Evolutionary conservation across 2,113 vertebrate species (phyloP).

Genomic region (Grammomys surdaster): DNA sequence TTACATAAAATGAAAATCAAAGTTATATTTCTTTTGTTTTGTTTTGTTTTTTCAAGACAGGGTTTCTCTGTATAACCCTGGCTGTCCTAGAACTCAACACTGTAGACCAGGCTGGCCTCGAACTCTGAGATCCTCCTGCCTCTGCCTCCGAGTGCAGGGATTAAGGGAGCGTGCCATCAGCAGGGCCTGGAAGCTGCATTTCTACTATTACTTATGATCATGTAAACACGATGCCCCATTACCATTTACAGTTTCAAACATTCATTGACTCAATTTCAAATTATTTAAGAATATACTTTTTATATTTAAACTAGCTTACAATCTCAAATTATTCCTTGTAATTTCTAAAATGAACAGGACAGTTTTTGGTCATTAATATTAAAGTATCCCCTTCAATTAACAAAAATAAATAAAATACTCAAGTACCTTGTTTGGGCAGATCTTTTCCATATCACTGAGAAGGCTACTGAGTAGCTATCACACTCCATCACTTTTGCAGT

Average conservation of each 20-base stretch:
- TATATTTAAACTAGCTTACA: constrained; percentile 54
- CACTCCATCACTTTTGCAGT: constrained; percentile 23
- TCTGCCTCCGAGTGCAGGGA: neutral
- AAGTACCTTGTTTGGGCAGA: constrained; percentile 20
- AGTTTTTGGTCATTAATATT: constrained; percentile 24
- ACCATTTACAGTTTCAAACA: neutral
- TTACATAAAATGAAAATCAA: constrained; percentile 54
- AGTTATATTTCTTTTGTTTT: neutral
- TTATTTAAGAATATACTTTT: constrained; percentile 45
- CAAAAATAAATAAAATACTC: constrained; percentile 44
- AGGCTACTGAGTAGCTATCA: constrained; percentile 7
- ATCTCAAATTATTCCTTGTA: constrained; percentile 7
- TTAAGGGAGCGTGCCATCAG: neutral
- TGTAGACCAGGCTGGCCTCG: neutral
- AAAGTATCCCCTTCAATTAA: constrained; percentile 32
- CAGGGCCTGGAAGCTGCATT: neutral
- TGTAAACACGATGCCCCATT: neutral
- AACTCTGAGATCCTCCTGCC: neutral
- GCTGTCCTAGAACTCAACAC: neutral
- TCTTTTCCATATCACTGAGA: constrained; percentile 52
- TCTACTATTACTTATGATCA: constrained; percentile 42
- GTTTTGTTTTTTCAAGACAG: neutral
- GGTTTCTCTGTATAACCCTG: neutral
- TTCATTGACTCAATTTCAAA: constrained; percentile 55
- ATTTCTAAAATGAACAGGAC: constrained; percentile 60